Evolutionary conservation across 1,140 invertebrate genomes (phyloP), one percentile per base, ranked within the genome.

Genomic region (Euborellia annulipes): DNA sequence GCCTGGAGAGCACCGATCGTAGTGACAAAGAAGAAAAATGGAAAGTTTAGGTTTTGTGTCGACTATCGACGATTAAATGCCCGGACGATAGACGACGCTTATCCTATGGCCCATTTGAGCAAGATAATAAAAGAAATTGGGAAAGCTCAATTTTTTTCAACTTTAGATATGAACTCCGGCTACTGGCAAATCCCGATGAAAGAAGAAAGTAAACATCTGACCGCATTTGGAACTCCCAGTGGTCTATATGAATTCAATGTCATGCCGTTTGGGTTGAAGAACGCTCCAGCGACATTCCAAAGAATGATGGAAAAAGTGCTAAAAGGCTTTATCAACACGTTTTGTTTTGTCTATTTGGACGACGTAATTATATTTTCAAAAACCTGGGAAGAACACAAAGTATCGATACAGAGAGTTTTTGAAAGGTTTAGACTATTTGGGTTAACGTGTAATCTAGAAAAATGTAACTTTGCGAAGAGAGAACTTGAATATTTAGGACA

Each of bases 91-190:
- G 56, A 54, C 6, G 69, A 75, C 52, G 55, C 49, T 34, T 76
- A 65, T 54, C 72, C 73, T 0, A 39, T 76, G 6, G 70, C 71
- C 8, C 49, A 63, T 13, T 71, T 74, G 11, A 56, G 60, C 2
- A 65, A 71, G n/a, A 62, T 62, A 19, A 43, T 66, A 41, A 62
- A 71, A 49, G 56, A 60, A 22, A 41, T 74, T 13, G 59, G 60
- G 3, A 60, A 61, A 16, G 54, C 57, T 32, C 57, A 55, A 38
- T 68, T 62, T 50, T 73, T 72, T 49, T 55, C 59, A 2, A 62
- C 62, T 1, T 46, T 74, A 2, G 71, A 75, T 54, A 42, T 71
- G 9, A 54, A 55, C 0, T 59, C 54, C 18, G 69, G 64, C 0
- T 71, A 65, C 46, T 61, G 54, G 54, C 64, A 71, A 47, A 50